Evolutionary conservation across 2,888 invertebrate species (phyloP), one percentile per base, ranked within the genome.

Genomic region (Hemaris fuciformis): DNA sequence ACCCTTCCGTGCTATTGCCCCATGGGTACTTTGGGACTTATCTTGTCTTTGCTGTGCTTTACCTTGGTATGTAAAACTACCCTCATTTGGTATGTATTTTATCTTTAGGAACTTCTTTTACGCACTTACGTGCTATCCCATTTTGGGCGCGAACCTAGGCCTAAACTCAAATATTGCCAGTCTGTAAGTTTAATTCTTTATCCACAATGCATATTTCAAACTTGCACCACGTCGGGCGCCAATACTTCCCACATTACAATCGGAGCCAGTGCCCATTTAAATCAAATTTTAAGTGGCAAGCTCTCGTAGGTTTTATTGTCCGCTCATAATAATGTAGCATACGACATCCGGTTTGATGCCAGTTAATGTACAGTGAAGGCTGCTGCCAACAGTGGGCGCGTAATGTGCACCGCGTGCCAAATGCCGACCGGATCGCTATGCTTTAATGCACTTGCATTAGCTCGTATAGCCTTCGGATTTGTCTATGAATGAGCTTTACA

Each of bases 321-420:
- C 79, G 83, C 88, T 88, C 87, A 87, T 89, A 89, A 88, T 84
- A 60, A 61, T 45, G 84, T 83, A 80, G 79, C 80, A 77, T 85
- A 88, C 82, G 87, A 88, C 89, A 86, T 89, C 89, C 88, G 89
- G 83, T 87, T 84, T 83, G 87, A 88, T 85, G 88, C 76, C 83
- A 84, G 87, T 87, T 88, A 89, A 88, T 87, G 89, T 84, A 77
- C 74, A 76, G 79, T 76, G 64, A 72, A 79, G 83, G 80, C 72
- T 72, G 80, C 78, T 89, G 90, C 90, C 91, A 91, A 87, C 77
- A 73, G 71, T 74, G 69, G 74, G 79, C 78, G 80, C 83, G 81
- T 88, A 90, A 90, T 89, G 84, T 83, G 74, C 64, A 66, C 67
- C 69, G 72, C 74, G 85, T 91, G 91, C 91, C 91, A 91, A 91